A percentile compares a stretch with the other conserved stretches of the same genome.
phyloP scores from a whole-genome alignment of 2,797 vertebrate species.

The Acomys russatus region DNA sequence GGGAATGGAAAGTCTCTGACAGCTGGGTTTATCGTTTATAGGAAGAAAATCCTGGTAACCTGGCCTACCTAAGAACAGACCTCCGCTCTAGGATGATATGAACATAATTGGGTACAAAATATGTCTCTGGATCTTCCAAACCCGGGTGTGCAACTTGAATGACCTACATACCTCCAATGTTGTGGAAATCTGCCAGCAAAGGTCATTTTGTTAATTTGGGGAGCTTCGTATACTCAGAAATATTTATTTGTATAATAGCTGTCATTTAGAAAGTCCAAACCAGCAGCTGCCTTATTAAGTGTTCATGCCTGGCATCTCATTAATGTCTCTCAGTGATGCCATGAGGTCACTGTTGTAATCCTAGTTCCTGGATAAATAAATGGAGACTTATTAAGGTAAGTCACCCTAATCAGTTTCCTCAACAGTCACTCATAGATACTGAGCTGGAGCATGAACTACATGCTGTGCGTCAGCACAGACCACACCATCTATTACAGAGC shows the following conservation, averaged over 20 bases:
- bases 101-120: neutral
- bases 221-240: conserved; percentile 27
- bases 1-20: neutral
- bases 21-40: neutral
- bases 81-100: neutral
- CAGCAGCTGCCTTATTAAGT: conserved; percentile 26
- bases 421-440: neutral
- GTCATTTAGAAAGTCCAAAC: conserved; percentile 66
- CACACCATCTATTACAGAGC: neutral
- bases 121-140: neutral
- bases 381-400: neutral
- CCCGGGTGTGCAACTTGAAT: neutral
- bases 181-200: conserved; percentile 8
- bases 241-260: conserved; percentile 41
- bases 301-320: neutral
- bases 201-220: conserved; percentile 27
- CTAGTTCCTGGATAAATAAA: neutral
- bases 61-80: neutral
- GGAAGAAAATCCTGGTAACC: neutral
- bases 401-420: neutral
- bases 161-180: neutral
- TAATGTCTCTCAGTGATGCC: conserved; percentile 45
- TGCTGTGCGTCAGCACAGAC: neutral
- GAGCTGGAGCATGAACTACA: neutral
- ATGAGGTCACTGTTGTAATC: conserved; percentile 26